Evolutionary conservation across 1,140 invertebrate genomes (phyloP).

Genomic region (Trichonephila clavipes): DNA sequence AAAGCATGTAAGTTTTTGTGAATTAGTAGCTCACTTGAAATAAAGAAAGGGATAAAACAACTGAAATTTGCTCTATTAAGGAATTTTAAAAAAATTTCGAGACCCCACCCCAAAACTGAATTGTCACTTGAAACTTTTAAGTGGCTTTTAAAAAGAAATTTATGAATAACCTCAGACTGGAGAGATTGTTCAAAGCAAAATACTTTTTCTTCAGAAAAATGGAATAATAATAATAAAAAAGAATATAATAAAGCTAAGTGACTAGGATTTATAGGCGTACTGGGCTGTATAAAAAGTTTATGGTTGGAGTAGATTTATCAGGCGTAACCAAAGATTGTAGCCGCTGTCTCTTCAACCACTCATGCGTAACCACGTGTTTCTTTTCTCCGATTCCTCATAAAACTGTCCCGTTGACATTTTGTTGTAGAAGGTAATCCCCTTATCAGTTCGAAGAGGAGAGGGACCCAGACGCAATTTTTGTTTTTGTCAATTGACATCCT

Average conservation of each 20-base stretch:
- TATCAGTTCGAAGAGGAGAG: constrained; percentile 20
- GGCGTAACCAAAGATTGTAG: constrained; percentile 40
- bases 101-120: neutral
- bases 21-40: neutral
- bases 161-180: neutral
- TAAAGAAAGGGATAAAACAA: neutral
- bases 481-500: constrained; percentile 7
- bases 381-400: constrained; percentile 48
- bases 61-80: neutral
- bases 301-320: neutral
- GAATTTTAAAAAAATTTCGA: neutral
- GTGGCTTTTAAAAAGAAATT: neutral
- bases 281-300: neutral
- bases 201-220: neutral
- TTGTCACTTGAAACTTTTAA: neutral
- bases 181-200: neutral
- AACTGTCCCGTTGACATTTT: constrained; percentile 62
- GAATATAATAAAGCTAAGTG: constrained; percentile 4
- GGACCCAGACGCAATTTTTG: constrained; percentile 26
- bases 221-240: neutral
- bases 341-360: neutral
- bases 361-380: constrained; percentile 24
- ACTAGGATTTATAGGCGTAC: constrained; percentile 17
- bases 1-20: too few relatives aligned
- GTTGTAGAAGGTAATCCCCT: constrained; percentile 56